A percentile compares a stretch with the other conserved stretches of the same genome.
These are phyloP conservation scores for Sphenopsis melanotis DNA, from an alignment of 2,797 vertebrate species.

Conservation along the genomic window DNA sequence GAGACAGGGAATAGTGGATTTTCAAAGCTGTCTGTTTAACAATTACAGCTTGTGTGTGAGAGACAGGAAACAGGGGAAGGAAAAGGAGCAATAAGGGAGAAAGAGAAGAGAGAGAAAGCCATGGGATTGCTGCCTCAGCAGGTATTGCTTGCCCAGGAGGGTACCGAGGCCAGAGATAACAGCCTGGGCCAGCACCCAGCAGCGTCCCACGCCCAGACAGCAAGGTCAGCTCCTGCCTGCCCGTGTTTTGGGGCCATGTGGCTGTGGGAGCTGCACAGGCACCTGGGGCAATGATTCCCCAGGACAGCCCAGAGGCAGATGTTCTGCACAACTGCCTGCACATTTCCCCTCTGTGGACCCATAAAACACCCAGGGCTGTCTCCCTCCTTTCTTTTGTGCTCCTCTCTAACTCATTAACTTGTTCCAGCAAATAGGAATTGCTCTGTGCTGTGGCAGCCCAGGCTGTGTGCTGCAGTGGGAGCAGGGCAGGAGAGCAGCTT, in stretches of 20 bases:
- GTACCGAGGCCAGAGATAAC: not conserved
- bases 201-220: not conserved
- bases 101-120: not conserved
- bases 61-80: not conserved
- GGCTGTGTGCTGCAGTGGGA: not conserved
- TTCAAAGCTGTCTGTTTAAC: not conserved
- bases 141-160: not conserved
- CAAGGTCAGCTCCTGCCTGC: not conserved
- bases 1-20: not conserved
- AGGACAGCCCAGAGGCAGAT: not conserved
- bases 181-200: not conserved
- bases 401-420: not conserved
- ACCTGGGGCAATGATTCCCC: accelerated
- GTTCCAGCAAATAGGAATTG: not conserved
- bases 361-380: not conserved
- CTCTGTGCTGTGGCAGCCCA: not conserved
- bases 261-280: not conserved
- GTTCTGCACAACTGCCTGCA: not conserved
- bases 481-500: not conserved
- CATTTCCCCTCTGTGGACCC: not conserved
- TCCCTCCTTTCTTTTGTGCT: not conserved
- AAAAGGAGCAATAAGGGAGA: not conserved
- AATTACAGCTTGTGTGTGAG: not conserved
- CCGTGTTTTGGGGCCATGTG: not conserved
- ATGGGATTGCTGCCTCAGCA: not conserved